Conservation (phyloP, 2,113 vertebrate species). For the Vimba vimba region DNA sequence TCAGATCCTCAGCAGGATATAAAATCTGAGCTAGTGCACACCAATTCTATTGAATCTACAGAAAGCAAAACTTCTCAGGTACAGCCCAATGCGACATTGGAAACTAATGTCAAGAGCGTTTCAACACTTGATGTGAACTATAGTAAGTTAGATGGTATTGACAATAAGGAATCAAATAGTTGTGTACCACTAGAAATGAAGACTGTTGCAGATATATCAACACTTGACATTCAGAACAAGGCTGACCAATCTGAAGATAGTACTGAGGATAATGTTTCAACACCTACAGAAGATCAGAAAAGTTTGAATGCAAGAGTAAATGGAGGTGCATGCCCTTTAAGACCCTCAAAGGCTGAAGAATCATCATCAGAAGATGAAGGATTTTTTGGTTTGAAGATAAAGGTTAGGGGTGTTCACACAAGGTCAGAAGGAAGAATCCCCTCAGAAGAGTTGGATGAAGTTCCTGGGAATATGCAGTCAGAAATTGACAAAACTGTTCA, state of each 20-base stretch:
- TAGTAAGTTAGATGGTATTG: background rate
- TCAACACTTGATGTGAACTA: background rate
- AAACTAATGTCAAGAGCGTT: background rate
- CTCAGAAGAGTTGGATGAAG: background rate
- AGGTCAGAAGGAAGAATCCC: background rate
- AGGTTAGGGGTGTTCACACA: slow-evolving; percentile 40
- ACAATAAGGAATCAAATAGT: background rate
- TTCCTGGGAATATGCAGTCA: background rate
- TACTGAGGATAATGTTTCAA: background rate
- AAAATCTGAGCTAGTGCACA: background rate
- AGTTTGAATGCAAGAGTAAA: background rate
- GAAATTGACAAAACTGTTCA: background rate
- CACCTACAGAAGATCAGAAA: background rate
- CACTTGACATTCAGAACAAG: background rate
- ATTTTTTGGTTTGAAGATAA: slow-evolving; percentile 48
- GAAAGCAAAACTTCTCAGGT: background rate
- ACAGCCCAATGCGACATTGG: background rate
- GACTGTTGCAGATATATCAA: background rate
- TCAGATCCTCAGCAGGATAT: background rate
- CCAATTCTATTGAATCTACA: background rate
- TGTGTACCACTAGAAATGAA: background rate
- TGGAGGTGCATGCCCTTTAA: background rate
- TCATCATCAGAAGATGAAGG: slow-evolving; percentile 57
- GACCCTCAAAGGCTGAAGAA: slow-evolving; percentile 17
- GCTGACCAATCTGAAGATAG: background rate